phyloP scores from a whole-genome alignment of 1,140 invertebrate genomes.

The Spodoptera litura region DNA sequence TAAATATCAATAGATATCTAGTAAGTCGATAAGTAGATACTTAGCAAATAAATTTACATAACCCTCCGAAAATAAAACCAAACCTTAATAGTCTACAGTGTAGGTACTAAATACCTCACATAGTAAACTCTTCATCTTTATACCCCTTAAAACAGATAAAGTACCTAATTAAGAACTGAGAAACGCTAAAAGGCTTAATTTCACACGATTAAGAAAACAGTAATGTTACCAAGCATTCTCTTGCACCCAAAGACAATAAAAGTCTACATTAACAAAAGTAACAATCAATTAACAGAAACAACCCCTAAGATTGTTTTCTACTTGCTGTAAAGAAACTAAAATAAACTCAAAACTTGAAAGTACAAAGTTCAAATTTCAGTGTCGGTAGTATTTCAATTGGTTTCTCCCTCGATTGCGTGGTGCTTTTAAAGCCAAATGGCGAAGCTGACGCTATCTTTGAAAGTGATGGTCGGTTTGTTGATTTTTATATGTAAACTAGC shows the following conservation, averaged over 20 bases:
- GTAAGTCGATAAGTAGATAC: too few relatives aligned
- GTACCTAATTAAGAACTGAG: background rate
- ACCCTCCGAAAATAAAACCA: too few relatives aligned
- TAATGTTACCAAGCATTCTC: constrained; percentile 13
- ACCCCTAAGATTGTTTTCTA: constrained; percentile 49
- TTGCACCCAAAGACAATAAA: constrained; percentile 43
- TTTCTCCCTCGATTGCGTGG: constrained; percentile 34
- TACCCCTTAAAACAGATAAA: background rate
- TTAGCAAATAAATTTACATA: too few relatives aligned
- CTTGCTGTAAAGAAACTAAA: constrained; percentile 2
- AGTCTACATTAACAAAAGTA: constrained; percentile 49
- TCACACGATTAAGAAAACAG: constrained; percentile 35
- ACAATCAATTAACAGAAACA: constrained; percentile 52
- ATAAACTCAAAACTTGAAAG: background rate
- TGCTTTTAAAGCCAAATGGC: constrained; percentile 37
- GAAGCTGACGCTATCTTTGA: constrained; percentile 30
- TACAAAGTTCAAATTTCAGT: constrained; percentile 6
- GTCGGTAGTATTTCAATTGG: constrained; percentile 27
- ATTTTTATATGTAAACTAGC: background rate
- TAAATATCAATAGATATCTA: too few relatives aligned
- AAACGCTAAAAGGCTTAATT: constrained; percentile 27
- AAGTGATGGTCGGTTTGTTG: background rate
- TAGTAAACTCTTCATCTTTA: too few relatives aligned
- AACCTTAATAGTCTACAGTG: too few relatives aligned
- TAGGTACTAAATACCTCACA: too few relatives aligned